Percentiles rank a stretch among this genome's conserved stretches.
phyloP scores from a whole-genome alignment of 92 coral and sea anemone genomes.

The Metridium senile region DNA sequence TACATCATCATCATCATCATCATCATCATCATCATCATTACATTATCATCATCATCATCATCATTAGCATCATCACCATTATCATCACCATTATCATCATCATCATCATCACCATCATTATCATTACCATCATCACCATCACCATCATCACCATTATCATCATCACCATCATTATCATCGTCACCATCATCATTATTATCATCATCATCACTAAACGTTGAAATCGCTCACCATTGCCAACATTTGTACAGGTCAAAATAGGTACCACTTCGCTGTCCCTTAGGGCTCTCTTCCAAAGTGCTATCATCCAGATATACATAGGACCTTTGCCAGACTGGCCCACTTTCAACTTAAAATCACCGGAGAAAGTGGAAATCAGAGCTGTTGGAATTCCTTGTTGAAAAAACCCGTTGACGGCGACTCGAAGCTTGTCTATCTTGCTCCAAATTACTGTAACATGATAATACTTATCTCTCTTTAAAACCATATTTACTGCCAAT shows the following conservation, averaged over 20 bases:
- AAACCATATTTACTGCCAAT: too few species aligned
- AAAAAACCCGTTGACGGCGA: background rate
- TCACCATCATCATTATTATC: background rate
- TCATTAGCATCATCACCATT: background rate
- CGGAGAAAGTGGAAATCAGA: background rate
- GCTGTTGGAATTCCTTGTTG: background rate
- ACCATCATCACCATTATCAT: conserved; percentile 23
- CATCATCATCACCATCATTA: background rate
- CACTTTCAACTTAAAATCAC: background rate
- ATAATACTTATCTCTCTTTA: conserved; percentile 8
- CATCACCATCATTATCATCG: conserved; percentile 7
- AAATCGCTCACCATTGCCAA: conserved; percentile 34
- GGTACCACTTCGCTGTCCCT: conserved; percentile 7
- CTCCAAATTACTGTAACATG: conserved; percentile 41
- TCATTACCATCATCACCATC: background rate
- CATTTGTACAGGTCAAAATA: conserved; percentile 36
- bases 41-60: background rate
- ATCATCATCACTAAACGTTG: background rate
- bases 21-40: background rate
- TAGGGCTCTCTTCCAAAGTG: conserved; percentile 50
- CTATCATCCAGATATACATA: conserved; percentile 12
- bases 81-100: background rate
- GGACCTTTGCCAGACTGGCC: background rate
- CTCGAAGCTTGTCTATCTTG: conserved; percentile 2
- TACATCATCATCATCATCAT: background rate